Evolutionary conservation across 2,888 invertebrate species (phyloP).

Genomic region (Beris chalybata): DNA sequence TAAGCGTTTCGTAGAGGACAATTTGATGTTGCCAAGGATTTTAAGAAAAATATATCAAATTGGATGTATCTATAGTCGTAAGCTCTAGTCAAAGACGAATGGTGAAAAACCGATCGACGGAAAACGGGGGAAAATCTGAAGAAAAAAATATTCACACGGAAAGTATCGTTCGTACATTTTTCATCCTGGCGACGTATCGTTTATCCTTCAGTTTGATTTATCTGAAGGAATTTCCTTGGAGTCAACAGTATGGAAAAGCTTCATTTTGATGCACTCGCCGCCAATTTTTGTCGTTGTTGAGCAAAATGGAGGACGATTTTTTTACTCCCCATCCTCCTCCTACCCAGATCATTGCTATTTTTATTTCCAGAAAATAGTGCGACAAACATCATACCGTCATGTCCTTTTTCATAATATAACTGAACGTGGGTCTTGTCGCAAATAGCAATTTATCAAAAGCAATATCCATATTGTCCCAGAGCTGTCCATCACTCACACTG

Average conservation of each 20-base stretch:
- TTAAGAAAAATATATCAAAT: slow-evolving; percentile 1
- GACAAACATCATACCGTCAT: slow-evolving; percentile 6
- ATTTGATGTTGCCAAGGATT: slow-evolving; percentile 16
- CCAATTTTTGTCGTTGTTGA: no score
- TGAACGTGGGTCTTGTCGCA: slow-evolving; percentile 13
- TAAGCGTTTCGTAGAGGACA: slow-evolving; percentile 13
- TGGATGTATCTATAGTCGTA: slow-evolving; percentile 2
- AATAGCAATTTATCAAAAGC: slow-evolving; percentile 29
- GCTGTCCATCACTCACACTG: slow-evolving; percentile 30
- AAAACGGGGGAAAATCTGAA: slow-evolving; percentile 3
- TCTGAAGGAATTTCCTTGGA: no score
- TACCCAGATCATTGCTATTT: slow-evolving; percentile 4
- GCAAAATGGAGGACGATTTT: no score
- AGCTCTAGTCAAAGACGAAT: slow-evolving; percentile 14
- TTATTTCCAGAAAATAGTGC: slow-evolving; percentile 11
- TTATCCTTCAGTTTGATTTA: slow-evolving; percentile 1
- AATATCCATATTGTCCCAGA: slow-evolving; percentile 31
- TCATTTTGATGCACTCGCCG: no score
- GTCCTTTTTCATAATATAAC: slow-evolving; percentile 7
- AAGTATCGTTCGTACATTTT: slow-evolving; percentile 6
- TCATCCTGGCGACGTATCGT: slow-evolving; percentile 6
- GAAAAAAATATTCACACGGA: slow-evolving; percentile 8
- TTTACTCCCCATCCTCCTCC: neutral
- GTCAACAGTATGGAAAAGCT: no score
- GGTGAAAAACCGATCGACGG: neutral